Evolutionary conservation across 2,888 invertebrate species (phyloP).

Genomic region (Catocala nupta): DNA sequence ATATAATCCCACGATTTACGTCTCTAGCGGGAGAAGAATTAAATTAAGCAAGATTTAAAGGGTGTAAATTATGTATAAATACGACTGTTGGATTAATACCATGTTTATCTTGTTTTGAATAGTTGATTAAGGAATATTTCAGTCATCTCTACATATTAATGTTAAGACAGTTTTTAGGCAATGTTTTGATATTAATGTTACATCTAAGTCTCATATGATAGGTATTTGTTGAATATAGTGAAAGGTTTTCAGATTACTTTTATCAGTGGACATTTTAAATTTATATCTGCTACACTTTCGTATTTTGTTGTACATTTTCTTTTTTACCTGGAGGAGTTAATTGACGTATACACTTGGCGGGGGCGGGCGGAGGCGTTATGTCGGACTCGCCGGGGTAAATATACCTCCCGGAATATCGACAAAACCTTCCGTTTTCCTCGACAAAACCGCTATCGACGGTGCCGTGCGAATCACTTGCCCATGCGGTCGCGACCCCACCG

Average conservation of each 20-base stretch:
- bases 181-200: background rate
- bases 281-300: background rate
- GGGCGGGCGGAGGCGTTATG: too few relatives aligned
- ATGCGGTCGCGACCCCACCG: too few relatives aligned
- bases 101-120: slow-evolving; percentile 33
- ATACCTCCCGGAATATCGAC: too few relatives aligned
- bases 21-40: slow-evolving; percentile 44
- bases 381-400: too few relatives aligned
- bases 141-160: background rate
- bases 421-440: too few relatives aligned
- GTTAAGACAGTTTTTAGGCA: too few relatives aligned
- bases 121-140: slow-evolving; percentile 18
- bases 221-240: too few relatives aligned
- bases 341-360: too few relatives aligned
- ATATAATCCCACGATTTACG: slow-evolving; percentile 46
- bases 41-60: slow-evolving; percentile 36
- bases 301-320: too few relatives aligned
- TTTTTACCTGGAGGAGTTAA: too few relatives aligned
- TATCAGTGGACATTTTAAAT: background rate
- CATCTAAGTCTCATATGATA: background rate
- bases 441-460: too few relatives aligned
- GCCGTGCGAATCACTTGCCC: too few relatives aligned
- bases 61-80: slow-evolving; percentile 38
- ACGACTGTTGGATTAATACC: slow-evolving; percentile 18
- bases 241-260: background rate